Percentiles rank a stretch among this genome's conserved stretches.
Conservation (phyloP, 2,113 vertebrate genomes). For the Apteryx owenii region DNA sequence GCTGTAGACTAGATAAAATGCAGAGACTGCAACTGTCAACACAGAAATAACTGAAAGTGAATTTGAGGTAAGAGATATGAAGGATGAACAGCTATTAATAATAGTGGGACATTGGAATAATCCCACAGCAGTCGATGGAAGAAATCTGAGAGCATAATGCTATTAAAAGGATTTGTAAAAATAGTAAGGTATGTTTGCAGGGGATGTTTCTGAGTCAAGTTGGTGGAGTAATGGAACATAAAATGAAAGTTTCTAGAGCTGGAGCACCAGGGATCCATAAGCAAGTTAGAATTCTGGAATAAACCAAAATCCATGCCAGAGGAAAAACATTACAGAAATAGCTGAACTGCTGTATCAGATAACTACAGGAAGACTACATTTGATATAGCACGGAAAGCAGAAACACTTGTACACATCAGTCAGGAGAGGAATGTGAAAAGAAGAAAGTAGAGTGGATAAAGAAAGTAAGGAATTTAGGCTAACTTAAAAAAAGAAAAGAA, state of each 20-base stretch:
- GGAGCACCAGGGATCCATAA: background rate
- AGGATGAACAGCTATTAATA: conserved; percentile 64
- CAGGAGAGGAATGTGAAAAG: background rate
- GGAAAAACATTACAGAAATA: background rate
- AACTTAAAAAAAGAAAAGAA: background rate
- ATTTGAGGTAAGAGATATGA: conserved; percentile 37
- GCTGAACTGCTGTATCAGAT: conserved; percentile 27
- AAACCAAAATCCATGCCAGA: background rate
- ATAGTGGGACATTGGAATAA: conserved; percentile 39
- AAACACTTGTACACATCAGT: conserved; percentile 34
- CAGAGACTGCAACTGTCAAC: conserved; percentile 59
- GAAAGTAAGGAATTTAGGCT: background rate
- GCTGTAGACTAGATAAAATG: background rate
- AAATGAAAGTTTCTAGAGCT: conserved; percentile 39
- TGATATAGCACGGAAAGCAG: background rate
- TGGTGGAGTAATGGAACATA: background rate
- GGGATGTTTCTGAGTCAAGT: background rate
- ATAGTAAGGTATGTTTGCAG: conserved; percentile 52
- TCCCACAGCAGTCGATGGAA: background rate
- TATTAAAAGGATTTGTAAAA: conserved; percentile 23
- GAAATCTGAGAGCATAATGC: conserved; percentile 47
- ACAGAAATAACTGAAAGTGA: conserved; percentile 58
- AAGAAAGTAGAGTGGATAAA: background rate
- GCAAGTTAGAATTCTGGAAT: conserved; percentile 17
- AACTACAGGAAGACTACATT: background rate